These are phyloP conservation scores for Cotesia chilonis DNA, from an alignment of 1,140 invertebrate species.

Conservation along the genomic window DNA sequence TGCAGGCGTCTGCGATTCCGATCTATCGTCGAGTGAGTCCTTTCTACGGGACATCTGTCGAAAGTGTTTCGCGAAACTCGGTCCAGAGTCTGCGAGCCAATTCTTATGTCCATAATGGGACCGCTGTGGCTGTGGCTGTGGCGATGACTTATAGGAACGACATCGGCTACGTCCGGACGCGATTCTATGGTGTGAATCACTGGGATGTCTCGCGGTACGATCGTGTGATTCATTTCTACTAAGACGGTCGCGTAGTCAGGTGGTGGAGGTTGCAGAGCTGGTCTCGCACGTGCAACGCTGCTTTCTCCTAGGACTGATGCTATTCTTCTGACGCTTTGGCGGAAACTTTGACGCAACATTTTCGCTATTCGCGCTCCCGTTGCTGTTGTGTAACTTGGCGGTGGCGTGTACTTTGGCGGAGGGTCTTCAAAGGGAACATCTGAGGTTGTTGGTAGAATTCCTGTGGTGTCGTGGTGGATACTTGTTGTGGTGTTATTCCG, in stretches of 20 bases:
- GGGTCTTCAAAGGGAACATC: constrained; percentile 75
- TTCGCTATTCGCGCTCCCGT: constrained; percentile 84
- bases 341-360: constrained; percentile 78
- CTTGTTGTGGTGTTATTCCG: constrained; percentile 46
- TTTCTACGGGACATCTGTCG: constrained; percentile 33
- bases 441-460: constrained; percentile 53
- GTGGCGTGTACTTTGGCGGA: constrained; percentile 91
- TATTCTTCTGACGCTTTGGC: constrained; percentile 80
- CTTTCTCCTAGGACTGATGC: constrained; percentile 65
- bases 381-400: constrained; percentile 89
- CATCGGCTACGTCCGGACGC: constrained; percentile 41
- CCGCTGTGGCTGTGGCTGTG: neutral
- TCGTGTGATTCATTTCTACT: constrained; percentile 68
- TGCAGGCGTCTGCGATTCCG: constrained; percentile 20
- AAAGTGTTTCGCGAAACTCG: constrained; percentile 44
- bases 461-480: constrained; percentile 51
- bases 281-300: constrained; percentile 45
- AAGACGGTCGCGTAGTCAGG: constrained; percentile 73
- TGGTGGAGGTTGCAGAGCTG: constrained; percentile 66
- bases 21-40: constrained; percentile 45
- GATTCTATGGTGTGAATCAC: constrained; percentile 47
- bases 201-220: constrained; percentile 41
- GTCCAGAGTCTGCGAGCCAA: constrained; percentile 54
- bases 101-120: constrained; percentile 30
- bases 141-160: neutral